Conservation (phyloP, 2,797 vertebrate genomes). For the Hybognathus amarus region DNA sequence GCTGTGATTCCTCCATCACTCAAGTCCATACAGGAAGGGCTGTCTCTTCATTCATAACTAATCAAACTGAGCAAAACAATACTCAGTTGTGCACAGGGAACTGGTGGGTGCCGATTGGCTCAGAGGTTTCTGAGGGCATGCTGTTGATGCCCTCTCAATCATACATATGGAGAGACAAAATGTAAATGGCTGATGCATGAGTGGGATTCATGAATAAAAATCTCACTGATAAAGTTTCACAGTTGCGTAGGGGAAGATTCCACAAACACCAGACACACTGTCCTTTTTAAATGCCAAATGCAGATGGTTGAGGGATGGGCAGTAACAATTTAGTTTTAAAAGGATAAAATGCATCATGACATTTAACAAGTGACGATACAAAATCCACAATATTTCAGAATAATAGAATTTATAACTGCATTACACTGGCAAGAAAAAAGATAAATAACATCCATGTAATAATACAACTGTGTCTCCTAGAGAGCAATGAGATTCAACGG, state of each 20-base stretch:
- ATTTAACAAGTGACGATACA: background rate
- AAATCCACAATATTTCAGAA: background rate
- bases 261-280: constrained; percentile 35
- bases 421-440: background rate
- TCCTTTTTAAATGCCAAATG: constrained; percentile 35
- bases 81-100: constrained; percentile 66
- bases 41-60: constrained; percentile 48
- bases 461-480: background rate
- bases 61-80: constrained; percentile 70
- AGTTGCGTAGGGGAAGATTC: constrained; percentile 68
- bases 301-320: constrained; percentile 65
- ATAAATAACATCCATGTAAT: background rate
- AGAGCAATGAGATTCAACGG: background rate
- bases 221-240: constrained; percentile 67
- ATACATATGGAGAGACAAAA: constrained; percentile 74
- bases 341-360: background rate
- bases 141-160: constrained; percentile 63
- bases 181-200: constrained; percentile 65
- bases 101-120: constrained; percentile 58
- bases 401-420: background rate
- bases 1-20: background rate
- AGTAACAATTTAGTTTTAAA: background rate
- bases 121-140: constrained; percentile 64
- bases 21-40: background rate
- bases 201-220: constrained; percentile 71